Conservation (phyloP, 2,113 vertebrate species). For the Neoarius graeffei region DNA sequence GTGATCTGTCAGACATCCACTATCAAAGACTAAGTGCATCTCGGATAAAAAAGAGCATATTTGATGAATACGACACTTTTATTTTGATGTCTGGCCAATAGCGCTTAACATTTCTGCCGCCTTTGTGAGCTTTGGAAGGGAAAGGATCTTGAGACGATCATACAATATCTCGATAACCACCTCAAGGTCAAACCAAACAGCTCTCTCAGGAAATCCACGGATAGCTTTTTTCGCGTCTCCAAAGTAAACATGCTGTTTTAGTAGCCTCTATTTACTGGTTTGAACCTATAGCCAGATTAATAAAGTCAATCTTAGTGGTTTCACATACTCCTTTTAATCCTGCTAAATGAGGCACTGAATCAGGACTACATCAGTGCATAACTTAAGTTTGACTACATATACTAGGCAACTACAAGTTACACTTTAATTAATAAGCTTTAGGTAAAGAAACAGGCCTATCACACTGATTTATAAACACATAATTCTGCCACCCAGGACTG, state of each 20-base stretch:
- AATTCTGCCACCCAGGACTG: not conserved
- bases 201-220: constrained; percentile 20
- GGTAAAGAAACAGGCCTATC: not conserved
- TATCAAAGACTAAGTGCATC: constrained; percentile 25
- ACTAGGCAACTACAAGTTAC: not conserved
- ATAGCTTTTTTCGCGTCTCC: not conserved
- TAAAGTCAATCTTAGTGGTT: not conserved
- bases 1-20: constrained; percentile 10
- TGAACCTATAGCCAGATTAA: not conserved
- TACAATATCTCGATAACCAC: constrained; percentile 33
- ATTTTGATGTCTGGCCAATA: constrained; percentile 34
- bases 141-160: constrained; percentile 23
- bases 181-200: constrained; percentile 38
- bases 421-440: not conserved
- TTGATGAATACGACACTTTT: constrained; percentile 25
- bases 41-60: constrained; percentile 10
- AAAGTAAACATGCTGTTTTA: constrained; percentile 7
- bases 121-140: constrained; percentile 26
- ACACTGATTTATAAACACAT: not conserved
- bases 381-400: not conserved
- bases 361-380: not conserved
- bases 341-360: not conserved
- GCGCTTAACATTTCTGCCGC: constrained; percentile 40
- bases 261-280: not conserved
- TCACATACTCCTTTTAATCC: not conserved